phyloP scores from a whole-genome alignment of 2,797 vertebrate genomes.

The Delichon dasypus region DNA sequence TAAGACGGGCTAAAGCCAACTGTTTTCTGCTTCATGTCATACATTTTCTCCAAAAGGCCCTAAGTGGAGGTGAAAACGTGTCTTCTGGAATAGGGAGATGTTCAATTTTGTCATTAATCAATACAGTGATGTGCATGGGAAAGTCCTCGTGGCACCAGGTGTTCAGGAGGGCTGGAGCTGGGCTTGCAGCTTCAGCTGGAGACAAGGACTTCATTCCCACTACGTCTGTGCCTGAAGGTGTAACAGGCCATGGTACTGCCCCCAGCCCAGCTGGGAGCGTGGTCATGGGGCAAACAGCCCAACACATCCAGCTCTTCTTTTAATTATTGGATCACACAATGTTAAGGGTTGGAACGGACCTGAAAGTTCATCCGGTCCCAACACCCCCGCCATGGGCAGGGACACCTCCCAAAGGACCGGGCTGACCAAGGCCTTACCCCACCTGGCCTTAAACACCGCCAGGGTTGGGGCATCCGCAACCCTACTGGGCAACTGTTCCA shows the following conservation, averaged over 20 bases:
- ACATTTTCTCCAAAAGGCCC: no score
- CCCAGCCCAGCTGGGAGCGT: background rate
- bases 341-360: background rate
- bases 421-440: background rate
- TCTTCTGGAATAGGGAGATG: background rate
- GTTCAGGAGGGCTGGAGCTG: background rate
- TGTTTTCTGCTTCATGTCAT: background rate
- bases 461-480: background rate
- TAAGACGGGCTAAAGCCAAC: background rate
- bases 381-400: background rate
- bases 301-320: background rate
- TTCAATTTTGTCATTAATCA: background rate
- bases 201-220: background rate
- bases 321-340: background rate
- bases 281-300: background rate
- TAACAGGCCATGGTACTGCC: background rate
- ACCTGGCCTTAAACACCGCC: background rate
- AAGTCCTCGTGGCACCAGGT: background rate
- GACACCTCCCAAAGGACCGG: background rate
- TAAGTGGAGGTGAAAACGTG: rapidly evolving
- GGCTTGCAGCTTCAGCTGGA: background rate
- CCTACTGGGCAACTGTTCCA: background rate
- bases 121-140: rapidly evolving
- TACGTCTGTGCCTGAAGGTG: background rate
- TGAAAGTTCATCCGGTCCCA: background rate